These are phyloP conservation scores for Marmota monax DNA, from an alignment of 2,113 vertebrate species.

Conservation along the genomic window DNA sequence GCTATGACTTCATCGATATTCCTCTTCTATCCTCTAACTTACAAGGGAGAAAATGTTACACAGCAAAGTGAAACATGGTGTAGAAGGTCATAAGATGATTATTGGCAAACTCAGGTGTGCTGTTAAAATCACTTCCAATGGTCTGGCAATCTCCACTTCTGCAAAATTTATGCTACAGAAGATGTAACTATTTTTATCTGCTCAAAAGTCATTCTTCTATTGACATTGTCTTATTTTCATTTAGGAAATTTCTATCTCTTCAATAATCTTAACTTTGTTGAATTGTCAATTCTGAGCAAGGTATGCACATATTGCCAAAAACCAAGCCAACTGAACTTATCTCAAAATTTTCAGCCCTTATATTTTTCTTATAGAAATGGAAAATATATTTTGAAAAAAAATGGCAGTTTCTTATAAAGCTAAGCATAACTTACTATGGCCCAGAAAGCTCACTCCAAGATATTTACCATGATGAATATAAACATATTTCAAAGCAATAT, in stretches of 20 bases:
- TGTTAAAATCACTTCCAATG: not conserved
- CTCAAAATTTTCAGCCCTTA: not conserved
- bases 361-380: not conserved
- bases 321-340: not conserved
- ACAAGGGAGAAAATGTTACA: not conserved
- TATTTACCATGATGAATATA: not conserved
- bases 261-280: not conserved
- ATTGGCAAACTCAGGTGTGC: not conserved
- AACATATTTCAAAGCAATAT: not conserved
- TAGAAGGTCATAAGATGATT: not conserved
- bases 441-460: not conserved
- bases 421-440: not conserved
- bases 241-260: not conserved
- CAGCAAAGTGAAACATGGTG: not conserved
- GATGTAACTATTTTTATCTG: not conserved
- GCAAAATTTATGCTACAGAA: not conserved
- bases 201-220: not conserved
- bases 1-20: not conserved
- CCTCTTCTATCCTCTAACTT: not conserved
- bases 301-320: not conserved
- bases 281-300: not conserved
- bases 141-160: not conserved
- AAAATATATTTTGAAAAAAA: constrained; percentile 12
- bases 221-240: not conserved
- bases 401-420: not conserved